phyloP scores from a whole-genome alignment of 2,888 invertebrate genomes.

The Rotaria magnacalcarata region DNA sequence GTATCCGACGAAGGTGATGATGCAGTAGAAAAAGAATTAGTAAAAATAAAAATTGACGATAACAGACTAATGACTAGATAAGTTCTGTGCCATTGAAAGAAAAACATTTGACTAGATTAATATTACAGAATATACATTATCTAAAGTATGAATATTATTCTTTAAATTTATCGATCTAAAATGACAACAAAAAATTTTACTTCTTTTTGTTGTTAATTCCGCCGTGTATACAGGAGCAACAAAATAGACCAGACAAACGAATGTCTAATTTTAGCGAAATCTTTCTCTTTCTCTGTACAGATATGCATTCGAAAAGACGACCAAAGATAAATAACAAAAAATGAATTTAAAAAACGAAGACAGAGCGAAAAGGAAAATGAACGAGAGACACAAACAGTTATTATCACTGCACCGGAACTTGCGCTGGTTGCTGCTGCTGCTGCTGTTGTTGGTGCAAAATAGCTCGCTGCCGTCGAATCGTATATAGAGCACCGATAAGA shows the following conservation, averaged over 20 bases:
- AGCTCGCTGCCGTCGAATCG: slow-evolving; percentile 35
- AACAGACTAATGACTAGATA: too few relatives aligned
- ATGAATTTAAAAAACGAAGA: neutral
- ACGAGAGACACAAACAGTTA: neutral
- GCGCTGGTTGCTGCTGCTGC: neutral
- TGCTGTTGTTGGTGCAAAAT: neutral
- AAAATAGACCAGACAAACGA: neutral
- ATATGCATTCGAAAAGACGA: neutral
- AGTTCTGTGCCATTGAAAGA: too few relatives aligned
- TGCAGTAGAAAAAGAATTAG: neutral
- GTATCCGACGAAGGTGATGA: neutral
- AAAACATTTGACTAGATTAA: too few relatives aligned
- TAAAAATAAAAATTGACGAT: neutral
- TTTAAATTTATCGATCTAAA: neutral
- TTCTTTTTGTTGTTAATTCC: neutral
- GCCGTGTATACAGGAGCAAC: neutral
- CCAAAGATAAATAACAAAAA: neutral
- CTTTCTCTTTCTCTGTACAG: neutral
- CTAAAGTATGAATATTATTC: too few relatives aligned
- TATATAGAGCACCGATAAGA: slow-evolving; percentile 68
- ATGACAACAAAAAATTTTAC: neutral
- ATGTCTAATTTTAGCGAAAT: neutral
- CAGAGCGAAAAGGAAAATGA: neutral
- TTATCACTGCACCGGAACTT: neutral
- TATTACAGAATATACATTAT: too few relatives aligned